These are phyloP conservation scores for Noctua janthina DNA, from an alignment of 2,888 invertebrate genomes.

Conservation along the genomic window DNA sequence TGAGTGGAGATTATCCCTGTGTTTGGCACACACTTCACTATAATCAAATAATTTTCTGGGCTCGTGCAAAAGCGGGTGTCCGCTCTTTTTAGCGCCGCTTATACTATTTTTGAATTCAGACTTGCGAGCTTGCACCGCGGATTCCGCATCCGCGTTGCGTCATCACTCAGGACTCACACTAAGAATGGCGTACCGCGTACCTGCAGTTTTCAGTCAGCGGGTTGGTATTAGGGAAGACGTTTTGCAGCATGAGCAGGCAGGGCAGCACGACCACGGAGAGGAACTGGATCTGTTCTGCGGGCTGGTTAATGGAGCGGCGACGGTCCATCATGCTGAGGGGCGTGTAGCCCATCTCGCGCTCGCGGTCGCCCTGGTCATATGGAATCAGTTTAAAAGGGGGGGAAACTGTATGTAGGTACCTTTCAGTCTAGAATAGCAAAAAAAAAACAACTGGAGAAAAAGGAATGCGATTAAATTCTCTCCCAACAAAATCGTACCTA, in stretches of 20 bases:
- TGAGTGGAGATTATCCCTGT: neutral
- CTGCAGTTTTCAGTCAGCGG: slow-evolving; percentile 50
- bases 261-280: slow-evolving; percentile 91
- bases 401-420: neutral
- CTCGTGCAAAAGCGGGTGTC: no score
- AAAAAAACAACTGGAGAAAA: neutral
- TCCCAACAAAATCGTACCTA: neutral
- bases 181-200: neutral
- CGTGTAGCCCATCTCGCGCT: slow-evolving; percentile 90
- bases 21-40: neutral
- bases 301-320: slow-evolving; percentile 89
- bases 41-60: no score
- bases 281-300: slow-evolving; percentile 92
- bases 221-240: slow-evolving; percentile 56
- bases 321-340: slow-evolving; percentile 92
- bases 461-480: neutral
- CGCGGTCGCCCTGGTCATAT: slow-evolving; percentile 90
- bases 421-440: neutral
- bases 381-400: neutral
- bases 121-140: neutral
- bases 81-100: neutral
- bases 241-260: slow-evolving; percentile 88
- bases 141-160: neutral
- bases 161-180: neutral
- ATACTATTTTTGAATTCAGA: neutral